These are phyloP conservation scores for Cacatua alba DNA, from an alignment of 2,113 vertebrate species.

Conservation along the genomic window DNA sequence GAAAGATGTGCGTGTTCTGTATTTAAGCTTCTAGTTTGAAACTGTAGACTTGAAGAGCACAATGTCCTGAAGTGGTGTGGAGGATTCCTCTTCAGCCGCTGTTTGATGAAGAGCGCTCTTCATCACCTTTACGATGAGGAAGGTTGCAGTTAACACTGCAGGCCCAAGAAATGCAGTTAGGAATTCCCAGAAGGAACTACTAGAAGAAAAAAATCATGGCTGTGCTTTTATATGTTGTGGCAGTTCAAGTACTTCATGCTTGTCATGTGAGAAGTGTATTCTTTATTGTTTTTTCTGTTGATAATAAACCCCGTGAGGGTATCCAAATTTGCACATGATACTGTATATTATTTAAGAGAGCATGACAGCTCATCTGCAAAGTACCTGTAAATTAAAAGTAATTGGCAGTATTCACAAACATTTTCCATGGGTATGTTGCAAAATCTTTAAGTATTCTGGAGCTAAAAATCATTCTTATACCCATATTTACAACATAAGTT, in stretches of 20 bases:
- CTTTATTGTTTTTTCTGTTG: neutral
- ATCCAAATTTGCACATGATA: neutral
- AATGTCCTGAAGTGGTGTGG: neutral
- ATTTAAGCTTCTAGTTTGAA: neutral
- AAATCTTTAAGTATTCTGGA: neutral
- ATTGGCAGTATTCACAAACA: neutral
- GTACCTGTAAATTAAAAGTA: neutral
- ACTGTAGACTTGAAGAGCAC: neutral
- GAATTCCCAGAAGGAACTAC: neutral
- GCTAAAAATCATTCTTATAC: neutral
- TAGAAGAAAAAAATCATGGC: neutral
- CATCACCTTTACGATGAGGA: neutral
- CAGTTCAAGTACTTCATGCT: conserved; percentile 1
- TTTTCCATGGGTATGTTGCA: neutral
- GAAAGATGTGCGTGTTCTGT: neutral
- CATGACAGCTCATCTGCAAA: neutral
- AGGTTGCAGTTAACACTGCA: neutral
- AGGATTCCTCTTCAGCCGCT: neutral
- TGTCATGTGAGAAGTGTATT: neutral
- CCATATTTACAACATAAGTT: neutral
- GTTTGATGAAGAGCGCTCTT: conserved; percentile 7
- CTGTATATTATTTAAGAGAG: conserved; percentile 27
- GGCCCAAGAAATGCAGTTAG: neutral
- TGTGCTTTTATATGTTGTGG: neutral
- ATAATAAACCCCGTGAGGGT: neutral